A percentile compares a stretch with the other conserved stretches of the same genome.
phyloP scores from a whole-genome alignment of 1,140 invertebrate genomes.

The Solen grandis region DNA sequence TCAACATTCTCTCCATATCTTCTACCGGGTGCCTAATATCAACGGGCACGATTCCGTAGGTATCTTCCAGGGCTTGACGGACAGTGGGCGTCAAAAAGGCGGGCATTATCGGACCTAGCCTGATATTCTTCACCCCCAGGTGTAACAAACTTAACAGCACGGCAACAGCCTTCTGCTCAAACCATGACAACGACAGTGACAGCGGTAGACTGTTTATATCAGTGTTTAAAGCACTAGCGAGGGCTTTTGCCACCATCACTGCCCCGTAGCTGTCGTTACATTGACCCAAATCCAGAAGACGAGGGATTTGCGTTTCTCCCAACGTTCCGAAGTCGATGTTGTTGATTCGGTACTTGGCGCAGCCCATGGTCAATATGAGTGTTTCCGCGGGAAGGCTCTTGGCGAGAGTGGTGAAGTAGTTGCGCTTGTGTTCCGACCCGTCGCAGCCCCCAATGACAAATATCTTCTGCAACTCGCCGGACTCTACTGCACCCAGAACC shows the following conservation, averaged over 20 bases:
- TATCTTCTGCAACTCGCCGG: constrained; percentile 59
- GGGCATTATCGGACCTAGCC: constrained; percentile 64
- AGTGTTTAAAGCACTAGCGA: constrained; percentile 63
- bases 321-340: constrained; percentile 59
- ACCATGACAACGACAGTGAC: constrained; percentile 65
- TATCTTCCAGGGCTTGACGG: constrained; percentile 52
- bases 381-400: constrained; percentile 56
- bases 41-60: constrained; percentile 57
- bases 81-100: constrained; percentile 66
- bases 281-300: constrained; percentile 67
- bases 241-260: constrained; percentile 59
- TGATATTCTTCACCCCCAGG: constrained; percentile 67
- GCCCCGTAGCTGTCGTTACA: constrained; percentile 69
- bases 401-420: constrained; percentile 63
- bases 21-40: constrained; percentile 61
- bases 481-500: constrained; percentile 62
- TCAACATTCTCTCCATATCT: constrained; percentile 63
- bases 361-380: constrained; percentile 69
- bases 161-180: constrained; percentile 69
- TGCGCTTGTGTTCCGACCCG: constrained; percentile 67
- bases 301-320: constrained; percentile 64
- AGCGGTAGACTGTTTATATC: constrained; percentile 66
- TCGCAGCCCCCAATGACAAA: constrained; percentile 70
- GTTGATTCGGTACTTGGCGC: constrained; percentile 69
- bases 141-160: constrained; percentile 62